These are phyloP conservation scores for Pagrus major DNA, from an alignment of 2,113 vertebrate genomes.

Conservation along the genomic window DNA sequence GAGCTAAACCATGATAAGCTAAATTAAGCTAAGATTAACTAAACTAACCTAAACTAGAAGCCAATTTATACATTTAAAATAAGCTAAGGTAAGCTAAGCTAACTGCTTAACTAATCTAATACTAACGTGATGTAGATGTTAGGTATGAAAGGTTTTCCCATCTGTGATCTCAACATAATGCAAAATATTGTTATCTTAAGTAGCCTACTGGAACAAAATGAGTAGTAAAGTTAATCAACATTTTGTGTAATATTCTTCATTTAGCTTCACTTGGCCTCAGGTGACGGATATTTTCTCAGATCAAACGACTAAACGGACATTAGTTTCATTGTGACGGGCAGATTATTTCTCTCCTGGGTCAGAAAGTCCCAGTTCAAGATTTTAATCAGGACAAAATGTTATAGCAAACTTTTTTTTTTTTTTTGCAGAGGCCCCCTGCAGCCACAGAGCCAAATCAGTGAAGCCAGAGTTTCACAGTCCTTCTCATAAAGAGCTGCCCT, in stretches of 20 bases:
- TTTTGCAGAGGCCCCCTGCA: slow-evolving; percentile 30
- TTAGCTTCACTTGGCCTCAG: background rate
- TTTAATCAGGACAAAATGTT: background rate
- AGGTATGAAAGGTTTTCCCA: no score
- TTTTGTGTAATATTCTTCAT: background rate
- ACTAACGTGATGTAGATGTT: no score
- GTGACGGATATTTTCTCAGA: background rate
- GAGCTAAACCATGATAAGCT: no score
- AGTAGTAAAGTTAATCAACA: background rate
- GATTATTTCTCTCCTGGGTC: background rate
- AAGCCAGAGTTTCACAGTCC: slow-evolving; percentile 65
- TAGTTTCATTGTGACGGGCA: background rate
- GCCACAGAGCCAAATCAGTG: slow-evolving; percentile 37
- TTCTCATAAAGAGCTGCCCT: slow-evolving; percentile 77
- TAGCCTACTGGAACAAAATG: background rate
- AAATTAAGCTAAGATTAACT: no score
- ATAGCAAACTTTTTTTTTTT: background rate
- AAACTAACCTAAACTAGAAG: background rate
- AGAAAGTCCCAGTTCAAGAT: background rate
- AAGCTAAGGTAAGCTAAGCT: background rate
- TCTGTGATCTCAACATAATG: background rate
- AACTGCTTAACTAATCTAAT: no score
- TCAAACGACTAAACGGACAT: background rate
- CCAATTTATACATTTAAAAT: no score
- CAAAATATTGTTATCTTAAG: background rate